Evolutionary conservation across 2,797 vertebrate species (phyloP), one percentile per base, ranked within the genome.

Genomic region (Ambastaia sidthimunki): DNA sequence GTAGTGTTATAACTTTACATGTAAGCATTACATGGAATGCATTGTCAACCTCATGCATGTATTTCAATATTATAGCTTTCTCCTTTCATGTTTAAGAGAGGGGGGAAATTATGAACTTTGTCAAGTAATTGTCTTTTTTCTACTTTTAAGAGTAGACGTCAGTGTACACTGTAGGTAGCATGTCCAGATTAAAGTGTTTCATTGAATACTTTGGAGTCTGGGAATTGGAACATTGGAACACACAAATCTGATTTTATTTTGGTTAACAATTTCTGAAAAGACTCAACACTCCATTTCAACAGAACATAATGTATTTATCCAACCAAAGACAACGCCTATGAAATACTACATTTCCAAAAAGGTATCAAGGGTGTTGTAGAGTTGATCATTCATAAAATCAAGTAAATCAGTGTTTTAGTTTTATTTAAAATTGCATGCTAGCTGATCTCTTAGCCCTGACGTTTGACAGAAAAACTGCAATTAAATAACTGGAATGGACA

Each of bases 1-100:
- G 7, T 69, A 68, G 23, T 77, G 23, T 69, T 69, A 52, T 62
- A 15, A 60, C 23, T 57, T 57, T 55, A 21, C 41, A 44, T 11
- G 41, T 37, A 72, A 72, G 44, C 57, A 76, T 82, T 76, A 15
- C 54, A 66, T 70, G 18, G 59, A 68, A 78, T 70, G 21, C 11
- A 79, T 44, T 44, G 41, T 44, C 41, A 44, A 10, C 41, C 41
- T 44, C 48, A 76, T 82, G 80, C 84, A 81, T 85, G 79, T 41
- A 10, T 81, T 81, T 83, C 21, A 83, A 71, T 44, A 59, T 75
- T 48, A 65, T 66, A 23, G 41, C 67, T 76, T 44, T 83, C 76
- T 71, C 74, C 23, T 60, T 11, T 48, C 47, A 47, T 76, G 19
- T 68, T 11, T 68, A 15, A 19, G 66, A 21, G 4, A 37, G 37